phyloP scores from a whole-genome alignment of 2,888 invertebrate genomes.

The Agonopterix arenella region DNA sequence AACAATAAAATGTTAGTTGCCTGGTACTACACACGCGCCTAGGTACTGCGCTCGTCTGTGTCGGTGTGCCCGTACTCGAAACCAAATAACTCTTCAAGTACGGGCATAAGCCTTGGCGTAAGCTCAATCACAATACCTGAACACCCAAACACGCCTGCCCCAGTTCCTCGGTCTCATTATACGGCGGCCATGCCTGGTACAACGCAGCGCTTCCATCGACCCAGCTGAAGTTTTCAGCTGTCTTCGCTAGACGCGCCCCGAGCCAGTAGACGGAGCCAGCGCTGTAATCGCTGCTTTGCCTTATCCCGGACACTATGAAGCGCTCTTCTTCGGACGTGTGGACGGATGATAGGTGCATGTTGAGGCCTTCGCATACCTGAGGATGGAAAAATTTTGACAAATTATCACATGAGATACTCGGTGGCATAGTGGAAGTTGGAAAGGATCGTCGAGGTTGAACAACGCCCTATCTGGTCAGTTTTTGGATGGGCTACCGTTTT shows the following conservation, averaged over 20 bases:
- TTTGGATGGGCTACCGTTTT: too few relatives aligned
- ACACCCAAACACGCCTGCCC: conserved; percentile 58
- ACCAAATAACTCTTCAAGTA: too few relatives aligned
- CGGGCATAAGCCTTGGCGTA: too few relatives aligned
- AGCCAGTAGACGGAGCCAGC: conserved; percentile 86
- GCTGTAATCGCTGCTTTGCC: conserved; percentile 83
- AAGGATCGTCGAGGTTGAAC: too few relatives aligned
- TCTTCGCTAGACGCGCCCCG: conserved; percentile 67
- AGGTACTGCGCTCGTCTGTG: too few relatives aligned
- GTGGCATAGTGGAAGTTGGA: too few relatives aligned
- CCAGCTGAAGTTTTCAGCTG: conserved; percentile 71
- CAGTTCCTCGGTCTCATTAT: conserved; percentile 60
- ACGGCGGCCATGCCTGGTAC: conserved; percentile 81
- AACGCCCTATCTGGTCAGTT: too few relatives aligned
- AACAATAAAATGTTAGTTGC: too few relatives aligned
- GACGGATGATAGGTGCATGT: conserved; percentile 83
- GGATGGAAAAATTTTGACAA: background rate
- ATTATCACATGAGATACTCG: too few relatives aligned
- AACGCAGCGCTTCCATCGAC: conserved; percentile 78
- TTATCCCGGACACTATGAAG: conserved; percentile 81
- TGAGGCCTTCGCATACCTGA: conserved; percentile 82
- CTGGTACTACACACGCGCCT: too few relatives aligned
- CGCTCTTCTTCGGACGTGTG: conserved; percentile 82
- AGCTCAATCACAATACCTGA: conserved; percentile 34
- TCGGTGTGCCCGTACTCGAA: too few relatives aligned